Conservation (phyloP, 1,140 invertebrate genomes). For the Stegodyphus mimosarum region DNA sequence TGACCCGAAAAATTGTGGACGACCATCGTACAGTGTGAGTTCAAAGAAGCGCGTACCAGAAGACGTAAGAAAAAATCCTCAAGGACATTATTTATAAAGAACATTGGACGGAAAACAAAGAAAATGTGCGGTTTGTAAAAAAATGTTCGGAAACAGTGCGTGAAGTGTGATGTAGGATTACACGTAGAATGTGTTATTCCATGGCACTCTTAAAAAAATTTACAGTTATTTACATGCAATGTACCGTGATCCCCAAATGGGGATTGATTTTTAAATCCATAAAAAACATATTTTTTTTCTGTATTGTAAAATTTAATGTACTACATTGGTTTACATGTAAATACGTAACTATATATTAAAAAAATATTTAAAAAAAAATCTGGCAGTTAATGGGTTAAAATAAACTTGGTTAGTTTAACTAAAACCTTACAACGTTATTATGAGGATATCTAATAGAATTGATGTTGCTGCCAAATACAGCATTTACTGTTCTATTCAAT, state of each 20-base stretch:
- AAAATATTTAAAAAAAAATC: slow-evolving; percentile 16
- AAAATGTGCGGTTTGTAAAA: slow-evolving; percentile 33
- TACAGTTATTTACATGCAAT: slow-evolving; percentile 40
- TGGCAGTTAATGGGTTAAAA: slow-evolving; percentile 15
- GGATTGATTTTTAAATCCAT: too few relatives aligned
- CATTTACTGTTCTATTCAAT: too few relatives aligned
- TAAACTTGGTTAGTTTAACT: too few relatives aligned
- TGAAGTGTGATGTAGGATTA: slow-evolving; percentile 19
- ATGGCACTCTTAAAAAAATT: slow-evolving; percentile 24
- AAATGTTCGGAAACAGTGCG: slow-evolving; percentile 21
- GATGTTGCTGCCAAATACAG: too few relatives aligned
- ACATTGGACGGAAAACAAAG: slow-evolving; percentile 39
- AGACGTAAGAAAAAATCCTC: slow-evolving; percentile 37
- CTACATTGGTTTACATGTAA: slow-evolving; percentile 13
- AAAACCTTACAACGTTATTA: too few relatives aligned
- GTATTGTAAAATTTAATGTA: slow-evolving; percentile 17
- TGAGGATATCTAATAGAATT: too few relatives aligned
- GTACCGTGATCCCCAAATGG: slow-evolving; percentile 38
- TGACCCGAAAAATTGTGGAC: slow-evolving; percentile 37
- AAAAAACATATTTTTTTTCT: too few relatives aligned
- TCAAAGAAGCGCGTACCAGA: slow-evolving; percentile 34
- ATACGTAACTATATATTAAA: slow-evolving; percentile 15
- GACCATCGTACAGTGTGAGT: slow-evolving; percentile 30
- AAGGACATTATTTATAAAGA: slow-evolving; percentile 38
- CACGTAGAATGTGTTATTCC: slow-evolving; percentile 16